Conservation (phyloP, 2,888 invertebrate species). For the Harmothoe impar region DNA sequence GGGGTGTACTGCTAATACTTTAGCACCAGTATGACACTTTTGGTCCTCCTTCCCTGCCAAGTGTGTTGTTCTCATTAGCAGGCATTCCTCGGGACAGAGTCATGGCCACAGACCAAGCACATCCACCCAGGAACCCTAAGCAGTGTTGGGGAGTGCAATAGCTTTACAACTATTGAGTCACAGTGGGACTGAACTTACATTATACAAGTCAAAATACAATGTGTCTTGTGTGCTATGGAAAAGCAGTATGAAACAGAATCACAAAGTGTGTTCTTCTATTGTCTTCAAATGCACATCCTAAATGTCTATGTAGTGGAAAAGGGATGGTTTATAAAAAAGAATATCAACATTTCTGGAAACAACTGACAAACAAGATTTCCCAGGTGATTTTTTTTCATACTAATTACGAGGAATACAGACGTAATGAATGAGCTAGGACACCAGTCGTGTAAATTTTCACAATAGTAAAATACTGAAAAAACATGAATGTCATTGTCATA, state of each 20-base stretch:
- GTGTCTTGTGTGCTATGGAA: background rate
- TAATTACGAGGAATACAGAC: background rate
- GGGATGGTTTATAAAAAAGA: background rate
- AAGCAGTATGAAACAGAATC: constrained; percentile 35
- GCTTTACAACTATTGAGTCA: background rate
- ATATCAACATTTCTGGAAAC: constrained; percentile 3
- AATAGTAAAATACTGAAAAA: background rate
- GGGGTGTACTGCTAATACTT: constrained; percentile 33
- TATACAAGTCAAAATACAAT: background rate
- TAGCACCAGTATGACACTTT: constrained; percentile 50
- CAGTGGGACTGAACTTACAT: background rate
- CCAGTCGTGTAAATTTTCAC: background rate
- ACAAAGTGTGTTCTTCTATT: background rate
- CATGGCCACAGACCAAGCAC: background rate
- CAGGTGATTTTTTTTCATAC: background rate
- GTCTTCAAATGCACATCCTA: background rate
- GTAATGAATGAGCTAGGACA: background rate
- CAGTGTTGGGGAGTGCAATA: constrained; percentile 26
- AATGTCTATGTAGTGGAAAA: background rate
- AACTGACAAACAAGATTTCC: background rate
- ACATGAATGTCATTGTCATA: background rate
- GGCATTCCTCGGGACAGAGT: background rate
- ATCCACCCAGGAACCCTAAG: constrained; percentile 5
- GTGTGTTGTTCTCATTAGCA: background rate
- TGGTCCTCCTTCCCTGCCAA: constrained; percentile 17